Conservation (phyloP, 2,888 invertebrate species). For the Aplocera efformata region DNA sequence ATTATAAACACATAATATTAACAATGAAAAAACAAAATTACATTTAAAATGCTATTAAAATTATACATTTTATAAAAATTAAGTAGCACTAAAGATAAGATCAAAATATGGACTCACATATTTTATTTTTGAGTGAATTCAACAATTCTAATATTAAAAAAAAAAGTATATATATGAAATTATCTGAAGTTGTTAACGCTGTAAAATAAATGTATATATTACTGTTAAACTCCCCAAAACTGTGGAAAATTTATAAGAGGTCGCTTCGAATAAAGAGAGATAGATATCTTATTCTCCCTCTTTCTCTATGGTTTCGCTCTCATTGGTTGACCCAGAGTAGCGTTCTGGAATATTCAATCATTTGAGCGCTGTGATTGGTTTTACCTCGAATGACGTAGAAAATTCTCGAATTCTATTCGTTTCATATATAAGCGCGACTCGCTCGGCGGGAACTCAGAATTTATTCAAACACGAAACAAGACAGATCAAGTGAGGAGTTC, state of each 20-base stretch:
- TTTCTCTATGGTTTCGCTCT: conserved; percentile 17
- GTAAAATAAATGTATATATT: too few species aligned
- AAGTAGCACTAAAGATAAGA: too few species aligned
- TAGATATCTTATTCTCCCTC: conserved; percentile 25
- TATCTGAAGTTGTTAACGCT: too few species aligned
- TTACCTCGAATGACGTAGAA: conserved; percentile 40
- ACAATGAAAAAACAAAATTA: too few species aligned
- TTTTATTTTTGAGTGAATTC: too few species aligned
- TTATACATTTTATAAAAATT: too few species aligned
- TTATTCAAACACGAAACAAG: conserved; percentile 58
- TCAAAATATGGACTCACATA: too few species aligned
- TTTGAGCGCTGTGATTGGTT: conserved; percentile 42
- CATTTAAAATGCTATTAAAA: too few species aligned
- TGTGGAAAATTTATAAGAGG: conserved; percentile 18
- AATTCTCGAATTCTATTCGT: conserved; percentile 49
- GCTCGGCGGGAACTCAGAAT: conserved; percentile 53
- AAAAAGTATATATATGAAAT: too few species aligned
- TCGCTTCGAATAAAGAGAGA: conserved; percentile 18
- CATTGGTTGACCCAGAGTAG: conserved; percentile 38
- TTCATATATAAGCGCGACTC: conserved; percentile 46
- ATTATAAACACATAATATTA: too few species aligned
- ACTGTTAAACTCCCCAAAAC: conserved; percentile 22
- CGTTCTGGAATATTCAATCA: conserved; percentile 45
- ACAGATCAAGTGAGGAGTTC: conserved; percentile 44
- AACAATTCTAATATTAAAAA: too few species aligned